phyloP scores from a whole-genome alignment of 2,888 invertebrate genomes.

The Drosophila nr. medialis region DNA sequence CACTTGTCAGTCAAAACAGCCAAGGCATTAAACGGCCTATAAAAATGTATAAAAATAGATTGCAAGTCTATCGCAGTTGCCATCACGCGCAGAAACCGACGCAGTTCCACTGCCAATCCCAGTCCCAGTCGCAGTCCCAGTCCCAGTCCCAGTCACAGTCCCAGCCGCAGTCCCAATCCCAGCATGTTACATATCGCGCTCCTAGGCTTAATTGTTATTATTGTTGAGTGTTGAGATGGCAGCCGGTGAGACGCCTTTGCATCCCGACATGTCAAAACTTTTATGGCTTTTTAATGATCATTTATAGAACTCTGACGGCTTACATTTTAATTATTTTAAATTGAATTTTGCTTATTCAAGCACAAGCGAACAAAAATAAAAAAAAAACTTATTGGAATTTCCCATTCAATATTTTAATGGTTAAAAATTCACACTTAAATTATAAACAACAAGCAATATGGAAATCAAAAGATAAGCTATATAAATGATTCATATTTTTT shows the following conservation, averaged over 20 bases:
- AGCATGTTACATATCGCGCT: slow-evolving; percentile 46
- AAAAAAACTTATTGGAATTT: background rate
- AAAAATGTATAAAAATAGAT: slow-evolving; percentile 70
- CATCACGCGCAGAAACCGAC: background rate
- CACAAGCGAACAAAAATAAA: slow-evolving; percentile 4
- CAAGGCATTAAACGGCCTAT: slow-evolving; percentile 59
- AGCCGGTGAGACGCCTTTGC: slow-evolving; percentile 48
- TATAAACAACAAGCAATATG: background rate
- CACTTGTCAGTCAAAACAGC: slow-evolving; percentile 71
- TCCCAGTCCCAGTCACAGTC: slow-evolving; percentile 3
- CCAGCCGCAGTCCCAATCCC: slow-evolving; percentile 19
- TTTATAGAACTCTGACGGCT: slow-evolving; percentile 33
- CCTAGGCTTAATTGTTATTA: slow-evolving; percentile 71
- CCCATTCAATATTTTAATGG: background rate
- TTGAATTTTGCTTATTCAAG: slow-evolving; percentile 37
- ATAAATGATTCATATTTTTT: background rate
- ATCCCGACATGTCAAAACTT: slow-evolving; percentile 69
- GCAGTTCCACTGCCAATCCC: background rate
- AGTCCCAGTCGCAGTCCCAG: background rate
- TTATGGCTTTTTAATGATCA: slow-evolving; percentile 63
- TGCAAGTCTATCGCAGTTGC: slow-evolving; percentile 37
- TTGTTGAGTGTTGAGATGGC: slow-evolving; percentile 56
- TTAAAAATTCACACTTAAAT: background rate
- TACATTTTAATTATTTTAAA: slow-evolving; percentile 42
- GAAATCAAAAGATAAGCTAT: background rate